phyloP scores from a whole-genome alignment of 2,797 vertebrate genomes.

The Crocodylus rhombifer region DNA sequence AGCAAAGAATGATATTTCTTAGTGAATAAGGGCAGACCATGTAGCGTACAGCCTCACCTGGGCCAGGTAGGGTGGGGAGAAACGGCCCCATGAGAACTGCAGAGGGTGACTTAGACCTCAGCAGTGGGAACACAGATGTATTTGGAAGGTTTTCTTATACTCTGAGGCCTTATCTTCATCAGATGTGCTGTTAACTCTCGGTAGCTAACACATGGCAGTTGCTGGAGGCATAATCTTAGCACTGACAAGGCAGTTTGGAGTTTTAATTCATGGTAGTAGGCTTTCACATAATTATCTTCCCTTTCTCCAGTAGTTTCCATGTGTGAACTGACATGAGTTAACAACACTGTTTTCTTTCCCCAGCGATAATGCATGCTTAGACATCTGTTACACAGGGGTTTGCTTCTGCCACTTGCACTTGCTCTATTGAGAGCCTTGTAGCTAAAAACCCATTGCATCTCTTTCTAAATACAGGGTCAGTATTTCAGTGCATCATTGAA shows the following conservation, averaged over 20 bases:
- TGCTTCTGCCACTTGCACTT: neutral
- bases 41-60: neutral
- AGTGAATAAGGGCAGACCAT: neutral
- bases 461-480: neutral
- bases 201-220: accelerated
- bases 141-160: neutral
- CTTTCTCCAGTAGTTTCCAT: neutral
- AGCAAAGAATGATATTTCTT: neutral
- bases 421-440: neutral
- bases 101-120: neutral
- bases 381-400: accelerated
- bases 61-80: neutral
- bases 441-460: neutral
- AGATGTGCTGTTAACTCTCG: neutral
- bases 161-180: neutral
- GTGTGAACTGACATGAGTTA: neutral
- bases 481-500: neutral
- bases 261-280: neutral
- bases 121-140: neutral
- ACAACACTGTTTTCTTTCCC: neutral
- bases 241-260: neutral
- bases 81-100: neutral
- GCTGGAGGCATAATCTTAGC: neutral
- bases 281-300: no score
- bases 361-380: neutral